Percentiles rank a stretch among this genome's conserved stretches.
Conservation (phyloP, 2,113 vertebrate species). For the Stegastes partitus region DNA sequence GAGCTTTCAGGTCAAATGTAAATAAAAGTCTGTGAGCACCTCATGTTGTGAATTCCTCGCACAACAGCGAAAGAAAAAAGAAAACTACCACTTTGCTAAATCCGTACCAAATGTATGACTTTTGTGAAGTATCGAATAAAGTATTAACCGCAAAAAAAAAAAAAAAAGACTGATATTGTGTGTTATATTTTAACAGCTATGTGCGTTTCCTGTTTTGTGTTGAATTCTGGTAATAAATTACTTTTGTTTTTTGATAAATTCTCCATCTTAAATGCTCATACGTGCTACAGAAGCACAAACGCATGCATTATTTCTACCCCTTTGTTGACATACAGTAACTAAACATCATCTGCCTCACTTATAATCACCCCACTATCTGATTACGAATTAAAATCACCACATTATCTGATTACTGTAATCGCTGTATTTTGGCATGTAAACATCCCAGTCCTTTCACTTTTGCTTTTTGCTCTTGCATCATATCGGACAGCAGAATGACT, state of each 20-base stretch:
- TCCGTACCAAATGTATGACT: slow-evolving; percentile 54
- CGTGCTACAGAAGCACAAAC: too few relatives aligned
- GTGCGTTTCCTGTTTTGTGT: neutral
- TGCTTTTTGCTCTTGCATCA: neutral
- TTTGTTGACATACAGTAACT: too few relatives aligned
- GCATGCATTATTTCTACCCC: too few relatives aligned
- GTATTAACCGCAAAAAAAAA: too few relatives aligned
- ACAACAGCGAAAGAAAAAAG: slow-evolving; percentile 48
- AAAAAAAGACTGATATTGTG: slow-evolving; percentile 19
- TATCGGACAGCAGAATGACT: slow-evolving; percentile 3
- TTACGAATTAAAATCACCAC: slow-evolving; percentile 1
- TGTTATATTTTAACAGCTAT: neutral
- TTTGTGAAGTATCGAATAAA: slow-evolving; percentile 16
- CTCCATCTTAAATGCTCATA: neutral
- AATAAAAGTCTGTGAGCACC: slow-evolving; percentile 65
- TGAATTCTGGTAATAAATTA: neutral
- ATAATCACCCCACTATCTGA: neutral
- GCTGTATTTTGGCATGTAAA: slow-evolving; percentile 5
- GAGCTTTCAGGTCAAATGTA: slow-evolving; percentile 72
- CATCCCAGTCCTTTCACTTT: slow-evolving; percentile 2
- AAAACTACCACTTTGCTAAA: slow-evolving; percentile 37
- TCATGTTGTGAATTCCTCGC: slow-evolving; percentile 63
- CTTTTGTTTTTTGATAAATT: neutral
- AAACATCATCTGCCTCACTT: slow-evolving; percentile 1
- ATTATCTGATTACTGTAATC: neutral